These are phyloP conservation scores for Paguma larvata DNA, from an alignment of 2,797 vertebrate genomes.

Conservation along the genomic window DNA sequence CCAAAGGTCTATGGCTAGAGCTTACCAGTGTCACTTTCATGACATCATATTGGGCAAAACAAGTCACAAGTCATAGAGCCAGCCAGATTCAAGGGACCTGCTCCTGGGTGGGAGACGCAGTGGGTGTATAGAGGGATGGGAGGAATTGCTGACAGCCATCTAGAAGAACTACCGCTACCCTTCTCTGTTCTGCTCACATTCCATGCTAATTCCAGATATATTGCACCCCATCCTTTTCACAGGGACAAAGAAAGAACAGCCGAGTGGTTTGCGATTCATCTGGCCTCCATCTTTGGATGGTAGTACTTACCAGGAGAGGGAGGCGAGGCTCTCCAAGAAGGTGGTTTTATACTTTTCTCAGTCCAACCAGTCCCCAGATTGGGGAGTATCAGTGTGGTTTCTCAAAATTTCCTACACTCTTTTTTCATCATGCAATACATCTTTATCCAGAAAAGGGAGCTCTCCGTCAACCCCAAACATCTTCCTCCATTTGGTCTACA, in stretches of 20 bases:
- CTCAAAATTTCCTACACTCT: neutral
- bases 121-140: neutral
- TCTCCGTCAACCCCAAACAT: neutral
- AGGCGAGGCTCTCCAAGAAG: neutral
- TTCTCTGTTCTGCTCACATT: neutral
- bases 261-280: neutral
- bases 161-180: neutral
- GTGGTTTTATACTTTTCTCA: neutral
- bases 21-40: neutral
- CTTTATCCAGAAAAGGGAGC: neutral
- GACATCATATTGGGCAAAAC: neutral
- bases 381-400: neutral
- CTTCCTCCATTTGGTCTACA: neutral
- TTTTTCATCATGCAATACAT: neutral
- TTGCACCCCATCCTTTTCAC: neutral
- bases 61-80: neutral
- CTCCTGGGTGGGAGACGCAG: neutral
- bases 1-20: neutral
- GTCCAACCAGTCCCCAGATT: neutral
- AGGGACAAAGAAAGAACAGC: neutral
- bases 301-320: neutral
- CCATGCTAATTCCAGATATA: neutral
- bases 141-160: neutral
- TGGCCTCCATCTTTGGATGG: neutral
- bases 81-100: neutral